Conservation (phyloP, 2,888 invertebrate genomes). For the Rotaria sp. region DNA sequence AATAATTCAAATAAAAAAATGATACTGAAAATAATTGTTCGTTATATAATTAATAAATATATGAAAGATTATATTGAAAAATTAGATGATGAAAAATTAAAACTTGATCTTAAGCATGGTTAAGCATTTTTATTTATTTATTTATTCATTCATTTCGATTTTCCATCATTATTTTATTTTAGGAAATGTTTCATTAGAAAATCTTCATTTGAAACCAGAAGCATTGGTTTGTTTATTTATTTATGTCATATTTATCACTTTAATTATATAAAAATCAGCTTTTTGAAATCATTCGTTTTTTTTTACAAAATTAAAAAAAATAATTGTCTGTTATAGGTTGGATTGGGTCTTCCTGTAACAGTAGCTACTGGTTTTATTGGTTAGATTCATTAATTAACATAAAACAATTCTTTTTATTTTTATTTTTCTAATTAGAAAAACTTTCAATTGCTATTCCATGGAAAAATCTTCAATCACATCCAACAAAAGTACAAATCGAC, state of each 20-base stretch:
- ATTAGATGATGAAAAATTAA: background rate
- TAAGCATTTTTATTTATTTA: background rate
- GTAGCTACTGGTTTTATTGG: background rate
- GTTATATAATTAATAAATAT: background rate
- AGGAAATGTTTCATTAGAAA: background rate
- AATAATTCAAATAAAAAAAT: background rate
- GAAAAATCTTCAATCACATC: background rate
- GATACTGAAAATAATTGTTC: background rate
- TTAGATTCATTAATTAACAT: background rate
- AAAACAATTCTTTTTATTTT: background rate
- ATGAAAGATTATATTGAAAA: background rate
- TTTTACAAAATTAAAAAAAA: background rate
- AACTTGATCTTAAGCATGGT: background rate
- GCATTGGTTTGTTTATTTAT: background rate
- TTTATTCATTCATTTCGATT: background rate
- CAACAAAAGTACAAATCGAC: background rate
- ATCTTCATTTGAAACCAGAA: background rate
- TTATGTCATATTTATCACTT: too few relatives aligned
- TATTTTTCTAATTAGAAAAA: background rate
- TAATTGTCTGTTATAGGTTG: background rate
- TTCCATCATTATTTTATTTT: background rate
- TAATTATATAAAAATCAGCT: too few relatives aligned
- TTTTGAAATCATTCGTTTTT: too few relatives aligned
- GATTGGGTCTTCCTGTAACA: background rate
- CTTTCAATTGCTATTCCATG: background rate